Evolutionary conservation across 2,888 invertebrate species (phyloP), one percentile per base, ranked within the genome.

Genomic region (Spodoptera littoralis): DNA sequence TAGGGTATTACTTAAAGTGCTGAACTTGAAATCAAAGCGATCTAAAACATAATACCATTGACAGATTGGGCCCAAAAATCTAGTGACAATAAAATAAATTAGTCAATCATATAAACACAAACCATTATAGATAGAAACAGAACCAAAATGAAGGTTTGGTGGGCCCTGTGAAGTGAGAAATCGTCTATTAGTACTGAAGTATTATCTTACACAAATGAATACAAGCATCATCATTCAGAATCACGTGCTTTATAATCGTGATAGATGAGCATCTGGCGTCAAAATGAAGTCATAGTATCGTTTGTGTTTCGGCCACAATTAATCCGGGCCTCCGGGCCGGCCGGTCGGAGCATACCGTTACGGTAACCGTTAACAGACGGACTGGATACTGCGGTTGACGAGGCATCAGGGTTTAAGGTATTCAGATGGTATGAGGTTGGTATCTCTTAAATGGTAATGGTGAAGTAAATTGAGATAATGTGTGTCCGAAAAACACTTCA

Each of bases 221-320:
- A 47, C 47, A 47, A 11, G 18, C 9, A 47, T 24, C 27, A 12
- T 12, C 18, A 47, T 12, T 1, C 2, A 24, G 12, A n/a, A 48
- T 48, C 12, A 24, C 24, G 12, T 24, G 24, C 22, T 6, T 27
- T n/a, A 43, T 5, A 13, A 3, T 12, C 9, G 48, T 1, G 48
- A 18, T 18, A 49, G 45, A 42, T 18, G 3, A 36, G 54, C 12
- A 65, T 27, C 30, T n/a, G 11, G 45, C 13, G 44, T 56, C 51
- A 67, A 24, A 18, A 11, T 46, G 36, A 36, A 51, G 50, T 54
- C 47, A 48, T 12, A 46, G 24, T 47, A 61, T 59, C 48, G 48
- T 44, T 59, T 72, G 74, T 77, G 73, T 77, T 86, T 85, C 73
- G 83, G 83, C 72, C 73, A 79, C 84, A 81, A 86, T 85, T 84